A percentile compares a stretch with the other conserved stretches of the same genome.
Evolutionary conservation across 2,113 vertebrate genomes (phyloP).

Genomic region (Cebus imitator): DNA sequence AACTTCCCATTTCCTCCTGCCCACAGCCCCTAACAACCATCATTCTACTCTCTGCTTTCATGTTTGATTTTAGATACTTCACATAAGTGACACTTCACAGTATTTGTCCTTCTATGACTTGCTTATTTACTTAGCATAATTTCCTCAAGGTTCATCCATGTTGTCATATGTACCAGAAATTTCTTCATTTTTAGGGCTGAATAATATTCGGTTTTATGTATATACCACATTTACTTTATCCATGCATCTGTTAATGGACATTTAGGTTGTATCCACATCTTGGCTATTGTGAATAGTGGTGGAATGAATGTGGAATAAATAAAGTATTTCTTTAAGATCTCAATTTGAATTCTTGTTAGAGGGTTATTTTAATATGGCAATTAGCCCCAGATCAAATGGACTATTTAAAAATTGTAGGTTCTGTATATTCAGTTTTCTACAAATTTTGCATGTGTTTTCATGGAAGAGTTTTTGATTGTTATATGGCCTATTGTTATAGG

Average conservation of each 20-base stretch:
- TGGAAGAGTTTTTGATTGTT: not conserved
- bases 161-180: not conserved
- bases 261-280: not conserved
- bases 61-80: not conserved
- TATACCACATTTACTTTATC: not conserved
- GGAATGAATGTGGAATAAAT: not conserved
- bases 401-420: not conserved
- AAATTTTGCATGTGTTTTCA: not conserved
- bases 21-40: not conserved
- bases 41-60: not conserved
- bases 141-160: not conserved
- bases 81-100: not conserved
- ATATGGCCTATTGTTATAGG: not conserved
- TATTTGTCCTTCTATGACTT: not conserved
- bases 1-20: not conserved
- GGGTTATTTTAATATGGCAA: not conserved
- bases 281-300: not conserved
- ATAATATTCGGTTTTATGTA: not conserved
- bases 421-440: not conserved
- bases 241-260: not conserved
- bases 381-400: not conserved
- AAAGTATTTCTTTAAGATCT: not conserved
- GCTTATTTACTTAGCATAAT: not conserved
- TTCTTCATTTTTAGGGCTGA: not conserved
- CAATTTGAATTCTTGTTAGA: not conserved